Evolutionary conservation across 2,797 vertebrate species (phyloP).

Genomic region (Balearica regulorum): DNA sequence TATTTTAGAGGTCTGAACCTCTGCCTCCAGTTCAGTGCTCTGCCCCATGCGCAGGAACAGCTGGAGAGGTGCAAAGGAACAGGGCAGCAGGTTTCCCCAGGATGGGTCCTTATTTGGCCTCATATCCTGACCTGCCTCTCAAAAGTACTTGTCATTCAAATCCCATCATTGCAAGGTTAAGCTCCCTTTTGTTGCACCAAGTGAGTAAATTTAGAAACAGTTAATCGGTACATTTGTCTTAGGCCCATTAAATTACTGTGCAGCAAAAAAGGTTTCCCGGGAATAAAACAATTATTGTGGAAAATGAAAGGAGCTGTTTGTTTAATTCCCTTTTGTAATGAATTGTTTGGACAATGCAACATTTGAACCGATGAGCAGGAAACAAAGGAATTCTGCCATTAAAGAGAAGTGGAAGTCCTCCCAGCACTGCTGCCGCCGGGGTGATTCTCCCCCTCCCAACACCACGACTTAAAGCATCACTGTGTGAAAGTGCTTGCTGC

Average conservation of each 20-base stretch:
- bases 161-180: slow-evolving; percentile 64
- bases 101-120: slow-evolving; percentile 1
- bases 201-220: slow-evolving; percentile 61
- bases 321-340: slow-evolving; percentile 16
- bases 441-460: background rate
- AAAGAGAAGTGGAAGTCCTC: background rate
- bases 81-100: background rate
- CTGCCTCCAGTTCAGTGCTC: background rate
- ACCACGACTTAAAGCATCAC: background rate
- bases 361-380: slow-evolving; percentile 8
- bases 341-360: slow-evolving; percentile 25
- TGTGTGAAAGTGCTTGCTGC: background rate
- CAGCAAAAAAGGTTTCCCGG: slow-evolving; percentile 17
- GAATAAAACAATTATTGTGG: slow-evolving; percentile 57
- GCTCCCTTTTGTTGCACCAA: slow-evolving; percentile 43
- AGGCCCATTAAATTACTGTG: slow-evolving; percentile 59
- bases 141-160: slow-evolving; percentile 62
- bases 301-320: slow-evolving; percentile 51
- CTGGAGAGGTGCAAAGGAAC: background rate
- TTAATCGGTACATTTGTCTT: slow-evolving; percentile 69
- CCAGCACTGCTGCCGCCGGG: rapidly evolving
- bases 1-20: background rate
- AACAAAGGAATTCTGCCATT: slow-evolving; percentile 14
- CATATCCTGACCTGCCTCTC: slow-evolving; percentile 17
- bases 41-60: background rate